Base-by-base conservation (phyloP, 2,888 invertebrate genomes). In the Synergus umbraculus region DNA sequence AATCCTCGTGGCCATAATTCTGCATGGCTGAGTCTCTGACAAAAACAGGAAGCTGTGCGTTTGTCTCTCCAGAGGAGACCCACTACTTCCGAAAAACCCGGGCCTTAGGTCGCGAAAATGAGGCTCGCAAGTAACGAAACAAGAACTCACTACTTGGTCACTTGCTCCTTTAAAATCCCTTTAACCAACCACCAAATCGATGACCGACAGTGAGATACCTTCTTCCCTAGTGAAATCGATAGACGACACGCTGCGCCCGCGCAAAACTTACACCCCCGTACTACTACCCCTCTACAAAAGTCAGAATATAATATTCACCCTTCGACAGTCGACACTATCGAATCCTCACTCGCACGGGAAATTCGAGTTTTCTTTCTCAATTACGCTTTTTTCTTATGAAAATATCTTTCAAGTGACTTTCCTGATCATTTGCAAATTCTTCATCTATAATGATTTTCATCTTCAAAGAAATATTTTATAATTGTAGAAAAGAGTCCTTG, bases 191-290 rank as follows among this genome's bases (percentile, higher is more conserved):
- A 85, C 86, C 88, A 85, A 90, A 91, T 90, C 90, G 87, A 91
- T 91, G 90, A 85, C 87, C 85, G 85, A 86, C 87, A 85, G 85
- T 87, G 86, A 87, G 87, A 82, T 88, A 89, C 88, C 87, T 85
- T 88, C 86, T 86, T 86, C 87, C 86, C 83, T 87, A 85, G 84
- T 84, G 85, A 88, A 89, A 91, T 91, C 91, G 89, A 91, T 91
- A 90, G 85, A 86, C 82, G 81, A 81, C 83, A 82, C 82, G 86
- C 69, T 89, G 89, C 90, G 90, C 90, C 87, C 83, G 87, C 88
- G 88, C 86, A 86, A 86, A 84, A 81, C 84, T 66, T 81, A 79
- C 77, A 80, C 83, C 82, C 83, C 83, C 79, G 73, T 76, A 76
- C 8, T n/a, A 58, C 9, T 58, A 54, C 12, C 54, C 73, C 78